Evolutionary conservation across 1,140 invertebrate genomes (phyloP).

Genomic region (Drosophila micromelanica): DNA sequence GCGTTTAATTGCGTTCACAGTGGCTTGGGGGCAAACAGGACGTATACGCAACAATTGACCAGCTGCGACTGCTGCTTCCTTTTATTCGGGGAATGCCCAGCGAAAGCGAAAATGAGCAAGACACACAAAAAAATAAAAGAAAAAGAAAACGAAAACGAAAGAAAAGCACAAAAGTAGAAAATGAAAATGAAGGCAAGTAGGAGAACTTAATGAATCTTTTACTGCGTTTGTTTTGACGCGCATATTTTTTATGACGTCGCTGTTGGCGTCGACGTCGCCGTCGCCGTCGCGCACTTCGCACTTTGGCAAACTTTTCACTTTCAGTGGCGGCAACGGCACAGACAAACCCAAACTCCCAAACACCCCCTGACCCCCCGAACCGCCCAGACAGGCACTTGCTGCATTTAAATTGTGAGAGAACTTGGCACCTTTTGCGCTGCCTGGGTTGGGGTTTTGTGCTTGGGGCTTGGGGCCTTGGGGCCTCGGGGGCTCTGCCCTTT

Average conservation of each 20-base stretch:
- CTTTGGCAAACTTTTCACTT: slow-evolving; percentile 84
- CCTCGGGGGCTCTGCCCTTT: too few relatives aligned
- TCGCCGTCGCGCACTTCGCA: slow-evolving; percentile 49
- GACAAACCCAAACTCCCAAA: not conserved
- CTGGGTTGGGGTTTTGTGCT: not conserved
- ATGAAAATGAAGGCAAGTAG: slow-evolving; percentile 45
- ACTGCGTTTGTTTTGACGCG: slow-evolving; percentile 60
- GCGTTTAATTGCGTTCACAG: not conserved
- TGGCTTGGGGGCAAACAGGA: slow-evolving; percentile 5
- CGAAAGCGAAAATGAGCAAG: slow-evolving; percentile 14
- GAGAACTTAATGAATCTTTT: slow-evolving; percentile 75
- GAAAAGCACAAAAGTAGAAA: not conserved
- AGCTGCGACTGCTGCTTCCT: not conserved
- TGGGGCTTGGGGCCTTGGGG: slow-evolving; percentile 21
- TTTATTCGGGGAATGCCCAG: slow-evolving; percentile 1
- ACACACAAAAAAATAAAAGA: not conserved
- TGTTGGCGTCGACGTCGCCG: slow-evolving; percentile 1
- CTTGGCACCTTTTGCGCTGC: slow-evolving; percentile 71
- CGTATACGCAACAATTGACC: slow-evolving; percentile 36
- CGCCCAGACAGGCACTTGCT: slow-evolving; percentile 1
- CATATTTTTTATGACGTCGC: slow-evolving; percentile 47
- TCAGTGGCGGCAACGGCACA: slow-evolving; percentile 47
- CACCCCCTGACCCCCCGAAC: not conserved
- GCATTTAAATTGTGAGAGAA: slow-evolving; percentile 35
- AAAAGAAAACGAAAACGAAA: slow-evolving; percentile 1